Percentiles rank a stretch among this genome's conserved stretches.
phyloP scores from a whole-genome alignment of 2,888 invertebrate species.

The Lasioglossum calceatum region DNA sequence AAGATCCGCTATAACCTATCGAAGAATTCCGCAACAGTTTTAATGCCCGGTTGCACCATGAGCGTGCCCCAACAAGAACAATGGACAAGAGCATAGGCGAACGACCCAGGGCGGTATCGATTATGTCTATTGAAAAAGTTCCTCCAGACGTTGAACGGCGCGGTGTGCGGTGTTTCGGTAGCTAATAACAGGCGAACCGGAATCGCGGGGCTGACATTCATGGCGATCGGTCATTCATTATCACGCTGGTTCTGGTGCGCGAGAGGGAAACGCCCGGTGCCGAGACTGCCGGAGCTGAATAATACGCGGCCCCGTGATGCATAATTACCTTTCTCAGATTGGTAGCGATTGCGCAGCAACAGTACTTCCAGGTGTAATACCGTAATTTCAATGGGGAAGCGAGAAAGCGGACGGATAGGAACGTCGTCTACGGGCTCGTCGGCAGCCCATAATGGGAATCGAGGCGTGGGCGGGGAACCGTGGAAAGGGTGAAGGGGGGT shows the following conservation, averaged over 20 bases:
- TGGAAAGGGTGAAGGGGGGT: background rate
- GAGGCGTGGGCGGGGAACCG: background rate
- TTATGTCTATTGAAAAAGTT: constrained; percentile 10
- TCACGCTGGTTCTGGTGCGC: constrained; percentile 5
- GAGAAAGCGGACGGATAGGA: constrained; percentile 18
- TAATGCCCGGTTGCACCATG: background rate
- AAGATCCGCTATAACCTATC: background rate
- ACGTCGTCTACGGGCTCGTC: background rate
- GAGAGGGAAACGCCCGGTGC: constrained; percentile 12
- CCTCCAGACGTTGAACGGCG: background rate
- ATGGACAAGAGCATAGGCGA: background rate
- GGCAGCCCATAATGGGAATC: constrained; percentile 28
- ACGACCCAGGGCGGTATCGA: background rate
- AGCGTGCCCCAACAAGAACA: background rate
- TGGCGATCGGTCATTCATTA: constrained; percentile 37
- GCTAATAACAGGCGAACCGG: background rate
- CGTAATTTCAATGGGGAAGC: constrained; percentile 12
- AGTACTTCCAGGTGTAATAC: constrained; percentile 22
- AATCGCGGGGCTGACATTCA: constrained; percentile 14
- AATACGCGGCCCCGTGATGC: constrained; percentile 24
- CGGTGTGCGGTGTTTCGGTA: background rate
- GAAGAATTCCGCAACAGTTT: background rate
- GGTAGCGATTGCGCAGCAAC: constrained; percentile 17
- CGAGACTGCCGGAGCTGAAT: constrained; percentile 13
- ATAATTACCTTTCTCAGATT: constrained; percentile 23